These are phyloP conservation scores for Solenopsis fugax DNA, from an alignment of 1,140 invertebrate genomes.

Conservation along the genomic window DNA sequence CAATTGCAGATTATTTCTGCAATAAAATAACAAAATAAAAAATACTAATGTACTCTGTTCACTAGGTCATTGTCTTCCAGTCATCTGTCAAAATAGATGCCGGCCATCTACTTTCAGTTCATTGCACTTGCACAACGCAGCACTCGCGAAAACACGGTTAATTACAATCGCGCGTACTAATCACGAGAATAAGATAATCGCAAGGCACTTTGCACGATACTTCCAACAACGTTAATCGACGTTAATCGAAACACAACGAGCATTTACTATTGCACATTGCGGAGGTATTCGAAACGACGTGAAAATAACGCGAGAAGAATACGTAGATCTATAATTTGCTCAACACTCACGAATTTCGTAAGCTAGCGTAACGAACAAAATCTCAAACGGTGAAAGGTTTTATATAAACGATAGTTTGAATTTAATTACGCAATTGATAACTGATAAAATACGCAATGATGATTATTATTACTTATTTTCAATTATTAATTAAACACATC, in stretches of 20 bases:
- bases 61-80: not conserved
- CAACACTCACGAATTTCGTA: not conserved
- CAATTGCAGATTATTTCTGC: not conserved
- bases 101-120: not conserved
- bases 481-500: not conserved
- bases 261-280: not conserved
- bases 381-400: not conserved
- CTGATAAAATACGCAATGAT: not conserved
- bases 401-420: not conserved
- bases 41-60: not conserved
- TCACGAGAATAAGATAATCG: constrained; percentile 7
- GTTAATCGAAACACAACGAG: not conserved
- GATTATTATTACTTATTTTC: not conserved
- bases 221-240: not conserved
- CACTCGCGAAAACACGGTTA: constrained; percentile 6
- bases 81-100: not conserved
- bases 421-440: constrained; percentile 1
- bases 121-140: not conserved
- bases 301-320: not conserved
- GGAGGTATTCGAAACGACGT: not conserved
- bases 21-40: not conserved
- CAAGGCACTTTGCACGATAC: not conserved
- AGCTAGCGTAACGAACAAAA: not conserved
- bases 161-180: not conserved
- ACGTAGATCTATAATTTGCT: not conserved